Evolutionary conservation across 2,888 invertebrate species (phyloP), one percentile per base, ranked within the genome.

Genomic region (Entomobrya multifasciata): DNA sequence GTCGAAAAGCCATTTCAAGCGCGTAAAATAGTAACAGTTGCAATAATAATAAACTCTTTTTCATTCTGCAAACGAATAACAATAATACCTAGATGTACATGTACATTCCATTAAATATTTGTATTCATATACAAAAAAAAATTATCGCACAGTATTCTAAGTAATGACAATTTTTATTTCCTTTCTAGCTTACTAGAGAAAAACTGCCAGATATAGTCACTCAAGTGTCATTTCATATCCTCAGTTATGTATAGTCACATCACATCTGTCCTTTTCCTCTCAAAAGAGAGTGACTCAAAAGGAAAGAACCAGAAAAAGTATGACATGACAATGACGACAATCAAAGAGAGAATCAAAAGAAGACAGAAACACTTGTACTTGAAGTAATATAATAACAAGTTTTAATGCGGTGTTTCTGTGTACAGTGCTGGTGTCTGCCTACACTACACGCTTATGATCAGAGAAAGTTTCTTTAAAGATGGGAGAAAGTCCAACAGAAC

Each of bases 171-270:
- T 67, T 67, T 65, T 44, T 67, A 44, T 47, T 67, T 67, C 67
- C 67, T 41, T 47, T 67, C 25, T 67, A 41, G 67, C 67, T 67
- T 15, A 13, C 67, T 47, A 52, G 27, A n/a, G n/a, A n/a, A n/a
- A n/a, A n/a, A 74, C 55, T 17, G 72, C 47, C 44, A 62, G 65
- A 67, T 79, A 79, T 30, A 79, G 36, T 67, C 30, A 60, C 20
- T 60, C 62, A 78, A 30, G 67, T 79, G 67, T 52, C 67, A 67
- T 27, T 52, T 52, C 52, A 79, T 62, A 20, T 76, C 57, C 36
- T 6, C 36, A 20, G 30, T 65, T 60, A 5, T 36, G 11, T 41
- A 36, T 44, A 17, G 36, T n/a, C n/a, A n/a, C n/a, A n/a, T n/a
- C n/a, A n/a, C n/a, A 36, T 67, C 11, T 47, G 22, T 67, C 22